Evolutionary conservation across 2,888 invertebrate species (phyloP), one percentile per base, ranked within the genome.

Genomic region (Stramonita haemastoma): DNA sequence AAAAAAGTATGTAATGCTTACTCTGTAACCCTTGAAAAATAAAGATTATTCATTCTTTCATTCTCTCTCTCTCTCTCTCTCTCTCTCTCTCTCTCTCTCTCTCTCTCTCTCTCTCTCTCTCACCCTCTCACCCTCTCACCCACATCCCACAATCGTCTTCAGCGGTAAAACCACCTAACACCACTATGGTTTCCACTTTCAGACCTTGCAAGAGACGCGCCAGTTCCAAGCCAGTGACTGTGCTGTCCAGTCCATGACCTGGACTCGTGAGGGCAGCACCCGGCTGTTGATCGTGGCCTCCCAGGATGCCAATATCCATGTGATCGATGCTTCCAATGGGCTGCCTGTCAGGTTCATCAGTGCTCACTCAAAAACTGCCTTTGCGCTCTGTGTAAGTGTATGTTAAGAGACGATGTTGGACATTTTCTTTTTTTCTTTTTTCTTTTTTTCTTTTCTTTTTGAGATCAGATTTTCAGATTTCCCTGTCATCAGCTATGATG

Each of bases 331-430:
- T 15, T 91, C 91, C 26, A 92, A 93, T 88, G 93, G 93, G 13
- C 91, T 94, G 79, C 93, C 94, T 13, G 91, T 94, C 87, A 91
- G 94, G 46, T 94, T 94, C 91, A 88, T 94, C 19, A 92, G 91
- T 46, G 93, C 94, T 4, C 94, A 94, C 89, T 92, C 91, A 11
- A 93, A 92, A 79, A 92, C 94, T 19, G 93, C 93, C 5, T 93
- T 94, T 66, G 92, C 93, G 11, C 84, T 88, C 36, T 70, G n/a
- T 73, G 84, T 84, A n/a, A 85, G 85, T 46, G 57, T 66, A 26
- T 17, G 17, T 66, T 66, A 6, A n/a, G 46, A 46, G 46, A 46
- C 46, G 46, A 8, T 46, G 46, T 46, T 8, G 32, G 66, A 6
- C 13, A 70, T 36, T 32, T n/a, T 29, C 19, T 46, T 32, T 19